Evolutionary conservation across 2,797 vertebrate species (phyloP).

Genomic region (Lithobates pipiens): DNA sequence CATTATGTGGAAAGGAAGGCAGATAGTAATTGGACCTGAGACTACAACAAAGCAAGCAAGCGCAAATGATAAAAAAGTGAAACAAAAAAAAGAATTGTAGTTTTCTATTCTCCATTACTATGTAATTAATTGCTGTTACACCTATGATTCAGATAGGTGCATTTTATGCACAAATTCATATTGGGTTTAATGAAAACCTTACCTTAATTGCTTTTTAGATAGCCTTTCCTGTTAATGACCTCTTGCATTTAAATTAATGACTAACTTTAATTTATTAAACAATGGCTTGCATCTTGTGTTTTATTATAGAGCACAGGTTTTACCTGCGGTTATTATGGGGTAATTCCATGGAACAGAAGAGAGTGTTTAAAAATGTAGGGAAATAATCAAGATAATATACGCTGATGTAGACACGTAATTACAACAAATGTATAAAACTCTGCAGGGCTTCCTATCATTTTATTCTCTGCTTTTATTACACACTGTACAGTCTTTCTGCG

Average conservation of each 20-base stretch:
- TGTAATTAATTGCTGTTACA: conserved; percentile 53
- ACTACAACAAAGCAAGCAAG: background rate
- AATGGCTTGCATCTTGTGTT: conserved; percentile 43
- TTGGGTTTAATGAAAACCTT: conserved; percentile 55
- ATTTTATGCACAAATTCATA: conserved; percentile 41
- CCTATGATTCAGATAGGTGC: conserved; percentile 41
- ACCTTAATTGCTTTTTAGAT: conserved; percentile 60
- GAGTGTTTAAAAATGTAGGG: conserved; percentile 46
- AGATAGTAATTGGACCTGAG: background rate
- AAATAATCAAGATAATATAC: conserved; percentile 59
- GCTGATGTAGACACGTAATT: conserved; percentile 51
- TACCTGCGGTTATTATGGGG: conserved; percentile 55
- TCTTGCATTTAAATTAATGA: conserved; percentile 55
- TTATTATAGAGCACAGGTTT: conserved; percentile 42
- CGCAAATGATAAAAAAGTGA: background rate
- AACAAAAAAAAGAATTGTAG: conserved; percentile 17
- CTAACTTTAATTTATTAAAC: conserved; percentile 59
- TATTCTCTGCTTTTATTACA: conserved; percentile 34
- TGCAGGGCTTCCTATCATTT: conserved; percentile 33
- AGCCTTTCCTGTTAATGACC: conserved; percentile 47
- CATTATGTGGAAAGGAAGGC: background rate
- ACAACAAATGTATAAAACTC: conserved; percentile 52
- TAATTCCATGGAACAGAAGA: conserved; percentile 33
- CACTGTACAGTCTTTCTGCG: conserved; percentile 7
- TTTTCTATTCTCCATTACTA: conserved; percentile 16